Base-by-base conservation (phyloP, 2,888 invertebrate species). In the Heliconius hortense region DNA sequence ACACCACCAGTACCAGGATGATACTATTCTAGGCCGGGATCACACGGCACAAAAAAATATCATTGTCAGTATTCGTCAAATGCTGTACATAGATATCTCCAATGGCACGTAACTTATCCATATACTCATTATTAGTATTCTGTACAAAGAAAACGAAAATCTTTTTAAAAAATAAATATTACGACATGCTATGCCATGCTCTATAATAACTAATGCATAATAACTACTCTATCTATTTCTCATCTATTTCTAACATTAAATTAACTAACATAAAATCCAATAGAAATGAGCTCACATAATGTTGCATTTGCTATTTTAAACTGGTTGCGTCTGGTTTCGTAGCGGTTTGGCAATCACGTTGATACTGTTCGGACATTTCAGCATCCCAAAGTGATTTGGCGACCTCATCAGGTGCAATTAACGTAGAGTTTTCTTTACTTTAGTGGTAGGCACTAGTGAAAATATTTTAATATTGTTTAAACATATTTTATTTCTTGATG, bases 301-400 rank as follows among this genome's bases (percentile, higher is more conserved):
- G 28, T 31, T 69, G n/a, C 31, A 31, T 69, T 56, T 68, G 35
- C 69, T 53, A 69, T 1, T 31, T 56, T 69, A 21, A 35, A 56
- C 69, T 35, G 56, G 69, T 56, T 56, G 56, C 56, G 24, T 56
- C 56, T 69, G 69, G 69, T 69, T 56, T 35, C 53, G 28, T 69
- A 56, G 69, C 31, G 69, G 69, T 69, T 69, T 56, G 56, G 69
- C 69, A 69, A 69, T 69, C 53, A 69, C 69, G 69, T 69, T 56
- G 69, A 56, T 56, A 69, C 69, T 69, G 31, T 69, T 53, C 15
- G 53, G 28, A 56, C 48, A 53, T 68, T 68, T 69, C 28, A 69
- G 31, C 69, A 69, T 15, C 13, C 31, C 56, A 35, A 35, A n/a
- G 69, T 13, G 53, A 69, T 69, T 69, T 69, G 69, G 69, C 28